Base-by-base conservation (phyloP, 2,797 vertebrate species). In the Pachyuromys duprasi region DNA sequence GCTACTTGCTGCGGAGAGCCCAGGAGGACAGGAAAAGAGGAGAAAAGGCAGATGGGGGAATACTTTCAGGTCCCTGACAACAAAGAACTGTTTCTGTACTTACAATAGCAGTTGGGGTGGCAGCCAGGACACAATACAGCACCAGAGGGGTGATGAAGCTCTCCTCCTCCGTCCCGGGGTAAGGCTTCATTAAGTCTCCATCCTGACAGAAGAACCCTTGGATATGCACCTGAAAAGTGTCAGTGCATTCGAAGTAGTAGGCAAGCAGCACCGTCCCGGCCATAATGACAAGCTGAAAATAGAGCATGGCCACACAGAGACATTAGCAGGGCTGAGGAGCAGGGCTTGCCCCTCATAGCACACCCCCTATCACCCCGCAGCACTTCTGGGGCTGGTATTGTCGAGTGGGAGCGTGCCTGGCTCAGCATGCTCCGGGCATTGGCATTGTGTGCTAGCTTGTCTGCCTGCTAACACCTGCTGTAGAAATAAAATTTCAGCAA, bases 201-300 rank as follows among this genome's bases (percentile, higher is more conserved):
- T 99, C 99, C 83, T 99, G 99, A 95, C 99, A 99, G 99, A 99
- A 99, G 99, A 99, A 99, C 49, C 99, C 99, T 98, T 99, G 99
- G 98, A 99, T 98, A 86, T 99, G 99, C 97, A 99, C 99, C 97
- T 99, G 98, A 96, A 99, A 99, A 96, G 99, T 99, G 98, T 99
- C 99, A 0, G 99, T 99, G 99, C 99, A 99, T 98, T 99, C 99
- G 94, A 99, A 99, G 99, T 99, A 99, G 99, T 99, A 99, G 97
- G 99, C 99, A 93, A 99, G 98, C 98, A 99, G 98, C 98, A 99
- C 99, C 26, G 99, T 99, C 97, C 99, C 99, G 69, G 99, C 99
- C 99, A 99, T 99, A 98, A 99, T 99, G 98, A 99, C 99, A 74
- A 99, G 99, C 99, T 99, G 99, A 98, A 99, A 99, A 98, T 99